phyloP scores from a whole-genome alignment of 2,113 vertebrate species.

The Petromus typicus region DNA sequence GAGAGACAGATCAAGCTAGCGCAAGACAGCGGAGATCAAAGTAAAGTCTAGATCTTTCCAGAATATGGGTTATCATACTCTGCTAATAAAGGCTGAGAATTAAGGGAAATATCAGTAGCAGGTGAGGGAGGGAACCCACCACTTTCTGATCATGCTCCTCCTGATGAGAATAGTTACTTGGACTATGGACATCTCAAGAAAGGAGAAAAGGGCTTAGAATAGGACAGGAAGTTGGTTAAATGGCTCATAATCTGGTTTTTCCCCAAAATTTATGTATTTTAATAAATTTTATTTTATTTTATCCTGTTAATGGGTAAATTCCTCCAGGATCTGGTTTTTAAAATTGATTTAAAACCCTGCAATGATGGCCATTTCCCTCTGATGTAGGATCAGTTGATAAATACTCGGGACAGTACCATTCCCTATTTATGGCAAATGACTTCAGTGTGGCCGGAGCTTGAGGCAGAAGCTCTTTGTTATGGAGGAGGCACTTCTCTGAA shows the following conservation, averaged over 20 bases:
- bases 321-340: neutral
- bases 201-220: neutral
- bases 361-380: neutral
- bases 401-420: neutral
- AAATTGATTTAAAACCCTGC: neutral
- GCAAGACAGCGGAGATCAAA: neutral
- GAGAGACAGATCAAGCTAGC: neutral
- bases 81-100: neutral
- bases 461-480: neutral
- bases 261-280: too few relatives aligned
- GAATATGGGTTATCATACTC: neutral
- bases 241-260: neutral
- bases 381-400: neutral
- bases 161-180: neutral
- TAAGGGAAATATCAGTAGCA: neutral
- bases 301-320: too few relatives aligned
- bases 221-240: neutral
- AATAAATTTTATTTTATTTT: too few relatives aligned
- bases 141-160: neutral
- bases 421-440: neutral
- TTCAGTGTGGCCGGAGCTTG: neutral
- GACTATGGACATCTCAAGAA: neutral
- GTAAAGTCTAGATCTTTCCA: neutral
- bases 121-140: neutral
- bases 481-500: neutral